Evolutionary conservation across 1,140 invertebrate species (phyloP).

Genomic region (Lepidurus couesii): DNA sequence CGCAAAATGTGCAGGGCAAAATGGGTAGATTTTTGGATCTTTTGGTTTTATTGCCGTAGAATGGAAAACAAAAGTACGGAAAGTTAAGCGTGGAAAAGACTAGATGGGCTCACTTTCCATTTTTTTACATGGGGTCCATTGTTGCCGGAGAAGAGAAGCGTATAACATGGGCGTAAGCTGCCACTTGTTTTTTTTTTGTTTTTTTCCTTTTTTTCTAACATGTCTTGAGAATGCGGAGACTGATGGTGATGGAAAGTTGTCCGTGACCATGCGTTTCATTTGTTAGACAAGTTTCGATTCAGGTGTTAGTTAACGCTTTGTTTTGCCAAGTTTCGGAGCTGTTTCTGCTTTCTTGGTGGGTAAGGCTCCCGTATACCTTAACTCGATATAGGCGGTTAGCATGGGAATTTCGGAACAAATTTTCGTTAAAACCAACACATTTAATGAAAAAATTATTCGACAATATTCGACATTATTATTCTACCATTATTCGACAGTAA

Average conservation of each 20-base stretch:
- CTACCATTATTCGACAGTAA: too few relatives aligned
- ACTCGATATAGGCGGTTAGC: too few relatives aligned
- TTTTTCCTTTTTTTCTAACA: neutral
- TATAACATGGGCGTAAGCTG: neutral
- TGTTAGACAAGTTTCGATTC: neutral
- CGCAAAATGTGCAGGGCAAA: neutral
- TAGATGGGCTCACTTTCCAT: neutral
- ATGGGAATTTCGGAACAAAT: too few relatives aligned
- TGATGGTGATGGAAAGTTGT: constrained; percentile 1
- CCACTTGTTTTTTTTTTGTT: constrained; percentile 16
- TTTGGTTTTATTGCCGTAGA: neutral
- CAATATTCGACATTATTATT: too few relatives aligned
- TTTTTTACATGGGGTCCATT: constrained; percentile 2
- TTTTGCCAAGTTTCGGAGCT: too few relatives aligned
- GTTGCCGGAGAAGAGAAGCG: neutral
- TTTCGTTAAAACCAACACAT: too few relatives aligned
- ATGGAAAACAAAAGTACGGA: neutral
- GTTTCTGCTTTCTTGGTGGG: too few relatives aligned
- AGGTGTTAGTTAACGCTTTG: neutral
- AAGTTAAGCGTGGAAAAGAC: neutral
- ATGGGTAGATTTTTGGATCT: neutral
- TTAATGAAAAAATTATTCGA: too few relatives aligned
- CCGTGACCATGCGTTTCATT: constrained; percentile 5
- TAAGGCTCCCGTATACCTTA: too few relatives aligned
- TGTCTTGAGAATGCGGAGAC: neutral